Base-by-base conservation (phyloP, 2,888 invertebrate species). In the Pristionchus entomophagus region DNA sequence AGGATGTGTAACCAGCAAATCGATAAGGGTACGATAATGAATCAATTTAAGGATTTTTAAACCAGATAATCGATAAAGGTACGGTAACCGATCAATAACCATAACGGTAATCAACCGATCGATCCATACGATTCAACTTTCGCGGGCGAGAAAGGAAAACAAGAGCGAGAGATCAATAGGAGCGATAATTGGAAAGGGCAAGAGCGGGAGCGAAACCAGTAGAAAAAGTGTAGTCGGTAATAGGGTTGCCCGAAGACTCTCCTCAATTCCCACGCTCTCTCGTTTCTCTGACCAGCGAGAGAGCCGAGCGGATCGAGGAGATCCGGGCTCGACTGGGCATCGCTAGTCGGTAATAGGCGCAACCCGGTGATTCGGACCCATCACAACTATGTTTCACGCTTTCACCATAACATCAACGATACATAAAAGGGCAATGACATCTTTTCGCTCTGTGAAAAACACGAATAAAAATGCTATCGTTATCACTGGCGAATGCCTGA, bases 141-240 rank as follows among this genome's bases (percentile, higher is more conserved):
- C 84, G 59, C 83, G 78, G 41, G 19, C 65, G 51, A 78, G 29
- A 41, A 77, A 62, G 51, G 32, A 59, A 77, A 73, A 73, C 73
- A 73, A n/a, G 0, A 29, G 41, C 35, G 49, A 56, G 59, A 62
- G 10, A 78, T 19, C 45, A 73, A n/a, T 26, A 49, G 87, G 78
- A 85, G 85, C 82, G 85, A 77, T 78, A 59, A 56, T 41, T 38
- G 6, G 73, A 73, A 45, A 73, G 73, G 10, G 62, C 45, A 83
- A 14, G 29, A 8, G 45, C 22, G 17, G 45, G 80, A 56, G 17
- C 8, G 56, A n/a, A 49, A 49, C 49, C 49, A 49, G 10, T 49
- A 17, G 45, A 45, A 45, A 45, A 45, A 14, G 45, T 10, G 45
- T 10, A 45, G 45, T 45, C 45, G 6, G 56, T 5, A 56, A 56